Percentiles rank a stretch among this genome's conserved stretches.
phyloP scores from a whole-genome alignment of 2,113 vertebrate species.

The Ptilonorhynchus violaceus region DNA sequence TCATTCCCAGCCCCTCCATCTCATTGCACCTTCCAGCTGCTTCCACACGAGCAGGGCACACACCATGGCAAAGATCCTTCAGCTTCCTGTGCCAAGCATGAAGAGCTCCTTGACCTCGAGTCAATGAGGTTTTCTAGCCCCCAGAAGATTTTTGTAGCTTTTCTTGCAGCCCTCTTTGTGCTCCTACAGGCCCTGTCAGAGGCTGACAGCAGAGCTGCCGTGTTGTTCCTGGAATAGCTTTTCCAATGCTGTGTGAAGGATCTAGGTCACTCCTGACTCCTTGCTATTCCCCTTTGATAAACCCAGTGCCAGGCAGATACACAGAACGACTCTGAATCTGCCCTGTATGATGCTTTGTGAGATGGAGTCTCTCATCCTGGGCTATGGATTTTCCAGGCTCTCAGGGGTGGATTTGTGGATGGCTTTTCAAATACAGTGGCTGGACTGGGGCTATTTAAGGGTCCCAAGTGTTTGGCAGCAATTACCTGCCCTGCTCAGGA shows the following conservation, averaged over 20 bases:
- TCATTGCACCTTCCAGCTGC: neutral
- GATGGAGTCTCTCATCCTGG: neutral
- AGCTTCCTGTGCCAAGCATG: neutral
- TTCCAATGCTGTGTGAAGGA: neutral
- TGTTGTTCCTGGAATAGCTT: conserved; percentile 13
- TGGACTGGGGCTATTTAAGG: neutral
- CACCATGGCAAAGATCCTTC: neutral
- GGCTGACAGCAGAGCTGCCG: conserved; percentile 18
- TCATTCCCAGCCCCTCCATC: neutral
- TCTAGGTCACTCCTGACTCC: conserved; percentile 52
- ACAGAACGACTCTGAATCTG: neutral
- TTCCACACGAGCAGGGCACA: neutral
- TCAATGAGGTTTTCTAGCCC: neutral
- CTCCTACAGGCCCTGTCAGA: neutral
- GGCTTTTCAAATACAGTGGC: neutral
- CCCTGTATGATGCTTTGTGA: neutral
- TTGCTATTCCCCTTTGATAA: neutral
- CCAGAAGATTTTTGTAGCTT: neutral
- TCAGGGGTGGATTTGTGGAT: neutral
- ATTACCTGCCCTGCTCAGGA: neutral
- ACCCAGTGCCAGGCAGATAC: neutral
- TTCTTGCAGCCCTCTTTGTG: neutral
- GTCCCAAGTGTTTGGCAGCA: neutral
- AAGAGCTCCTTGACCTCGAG: neutral
- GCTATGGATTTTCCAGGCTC: neutral